Base-by-base conservation (phyloP, 2,113 vertebrate species). In the Chamaetylas fuelleborni region DNA sequence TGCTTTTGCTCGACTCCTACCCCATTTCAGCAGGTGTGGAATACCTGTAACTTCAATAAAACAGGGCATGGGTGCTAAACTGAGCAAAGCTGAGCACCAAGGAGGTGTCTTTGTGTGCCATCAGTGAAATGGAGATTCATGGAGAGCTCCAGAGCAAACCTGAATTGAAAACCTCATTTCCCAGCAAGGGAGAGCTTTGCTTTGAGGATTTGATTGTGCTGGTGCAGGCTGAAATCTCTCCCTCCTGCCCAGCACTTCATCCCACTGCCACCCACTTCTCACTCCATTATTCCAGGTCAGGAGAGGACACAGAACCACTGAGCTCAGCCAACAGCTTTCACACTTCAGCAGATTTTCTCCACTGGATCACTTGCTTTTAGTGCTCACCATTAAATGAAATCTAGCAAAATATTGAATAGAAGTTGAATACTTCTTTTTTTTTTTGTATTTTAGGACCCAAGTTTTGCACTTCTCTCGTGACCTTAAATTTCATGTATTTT, bases 151-250 rank as follows among this genome's bases (percentile, higher is more conserved):
- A 38, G 38, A 34, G 13, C 5, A 15, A 73, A 18, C 7, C 29
- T 33, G 45, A 11, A n/a, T 0, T 31, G 28, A 22, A 69, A 60
- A 43, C 14, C 12, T 26, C 18, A 6, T 4, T 54, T 29, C 23
- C 14, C 47, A 14, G 10, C 8, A 3, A 14, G 11, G 22, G 3
- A 91, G 14, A 71, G 29, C 33, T 74, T 5, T 73, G 56, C 3
- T 8, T 17, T 14, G 17, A 20, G 15, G 25, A 5, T 36, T 19
- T 3, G 1, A 5, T 14, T 9, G 1, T 2, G 9, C 8, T 6
- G 19, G 38, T 10, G 3, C 20, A 54, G 42, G 24, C n/a, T 84
- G 28, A 48, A 11, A 48, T 4, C 54, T 26, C 20, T 19, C 23
- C 40, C 33, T 58, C 19, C 57, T 57, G 16, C 33, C n/a, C 10